Evolutionary conservation across 1,140 invertebrate genomes (phyloP), one percentile per base, ranked within the genome.

Genomic region (Rhynchophorus ferrugineus): DNA sequence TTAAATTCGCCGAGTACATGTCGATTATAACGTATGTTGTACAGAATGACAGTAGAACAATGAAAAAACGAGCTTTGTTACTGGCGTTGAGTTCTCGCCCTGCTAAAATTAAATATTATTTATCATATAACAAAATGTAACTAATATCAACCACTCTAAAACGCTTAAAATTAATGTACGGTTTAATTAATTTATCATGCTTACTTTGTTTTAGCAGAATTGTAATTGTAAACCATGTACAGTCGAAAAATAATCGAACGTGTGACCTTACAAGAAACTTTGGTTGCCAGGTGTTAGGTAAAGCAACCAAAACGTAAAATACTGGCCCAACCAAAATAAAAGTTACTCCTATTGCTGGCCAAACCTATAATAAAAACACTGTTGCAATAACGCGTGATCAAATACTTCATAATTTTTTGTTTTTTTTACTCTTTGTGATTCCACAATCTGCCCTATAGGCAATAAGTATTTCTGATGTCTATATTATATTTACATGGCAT

Each of bases 11-110:
- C 0, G 82, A 83, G 61, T 84, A 85, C 69, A 85, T 80, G 61
- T 84, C 82, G 1, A 79, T 81, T 34, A 85, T 78, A 0, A 84
- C 79, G 67, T 84, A 85, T 1, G 83, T 85, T 11, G 80, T 78
- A 14, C 79, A 77, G 3, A 84, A 69, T 44, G 80, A 81, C 48
- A 83, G 71, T 1, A 84, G 64, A 6, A 82, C 75, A 2, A 75
- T 75, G 2, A 83, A 70, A 29, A 82, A 74, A 45, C 82, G 74
- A 1, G 78, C 76, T 57, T 80, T 78, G 56, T 77, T 70, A 2
- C 73, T 78, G 5, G 74, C 71, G 16, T 76, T 76, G 13, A 78
- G 76, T 41, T 78, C 71, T 55, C 72, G 73, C 37, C 67, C 74
- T 18, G 75, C 76, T 66, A 66, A 65, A 73, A 62, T 20, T 42